These are phyloP conservation scores for Fukomys damarensis DNA, from an alignment of 2,113 vertebrate species.

Conservation along the genomic window DNA sequence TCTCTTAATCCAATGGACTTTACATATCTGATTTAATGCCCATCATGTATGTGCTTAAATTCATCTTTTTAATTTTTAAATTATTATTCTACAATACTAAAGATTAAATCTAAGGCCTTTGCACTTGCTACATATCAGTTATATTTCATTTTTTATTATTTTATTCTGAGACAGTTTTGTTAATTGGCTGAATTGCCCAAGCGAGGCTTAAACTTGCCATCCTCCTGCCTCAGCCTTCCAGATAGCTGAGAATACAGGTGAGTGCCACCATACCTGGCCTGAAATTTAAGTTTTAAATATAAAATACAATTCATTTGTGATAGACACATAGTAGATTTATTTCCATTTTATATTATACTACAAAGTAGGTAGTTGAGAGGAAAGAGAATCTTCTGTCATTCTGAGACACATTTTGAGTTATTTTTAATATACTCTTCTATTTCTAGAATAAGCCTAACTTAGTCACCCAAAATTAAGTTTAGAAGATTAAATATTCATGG, in stretches of 20 bases:
- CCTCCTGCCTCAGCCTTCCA: background rate
- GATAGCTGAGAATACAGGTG: background rate
- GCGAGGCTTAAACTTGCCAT: background rate
- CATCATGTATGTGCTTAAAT: background rate
- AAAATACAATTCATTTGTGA: conserved; percentile 5
- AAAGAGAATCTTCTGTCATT: background rate
- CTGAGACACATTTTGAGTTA: background rate
- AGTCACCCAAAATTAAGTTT: background rate
- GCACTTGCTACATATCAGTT: background rate
- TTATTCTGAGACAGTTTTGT: background rate
- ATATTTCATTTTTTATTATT: background rate
- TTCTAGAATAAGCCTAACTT: background rate
- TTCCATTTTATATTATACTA: background rate
- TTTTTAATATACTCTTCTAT: background rate
- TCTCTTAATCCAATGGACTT: background rate
- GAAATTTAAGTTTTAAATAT: background rate
- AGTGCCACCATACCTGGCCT: background rate
- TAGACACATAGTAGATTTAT: background rate
- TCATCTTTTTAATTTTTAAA: background rate
- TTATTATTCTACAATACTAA: background rate
- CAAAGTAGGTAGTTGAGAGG: background rate
- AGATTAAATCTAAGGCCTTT: background rate
- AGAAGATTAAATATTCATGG: conserved; percentile 8
- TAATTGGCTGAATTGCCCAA: background rate
- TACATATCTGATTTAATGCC: background rate